Evolutionary conservation across 2,888 invertebrate genomes (phyloP), one percentile per base, ranked within the genome.

Genomic region (Eucriotettix oculatus): DNA sequence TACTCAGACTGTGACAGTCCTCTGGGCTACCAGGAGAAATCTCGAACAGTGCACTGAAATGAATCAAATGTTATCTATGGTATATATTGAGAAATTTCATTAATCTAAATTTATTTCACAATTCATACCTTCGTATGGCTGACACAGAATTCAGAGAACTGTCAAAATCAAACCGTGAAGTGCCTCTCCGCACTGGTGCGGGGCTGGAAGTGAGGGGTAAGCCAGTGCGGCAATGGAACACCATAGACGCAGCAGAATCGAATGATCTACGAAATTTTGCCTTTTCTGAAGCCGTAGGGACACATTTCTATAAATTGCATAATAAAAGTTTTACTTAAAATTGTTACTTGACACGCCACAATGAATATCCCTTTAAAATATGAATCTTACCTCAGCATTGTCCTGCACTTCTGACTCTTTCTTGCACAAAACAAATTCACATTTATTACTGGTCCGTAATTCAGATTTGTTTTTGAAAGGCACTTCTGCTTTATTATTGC

Each of bases 191-290:
- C 63, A 89, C 73, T 0, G 92, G 92, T 1, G 91, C 92, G 0
- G 92, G 92, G 71, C 90, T 90, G 48, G 90, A 90, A 0, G 90
- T 89, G 54, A 90, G 74, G 0, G 91, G 91, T 58, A 91, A 75
- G 0, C 90, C 90, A 14, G 89, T 90, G 67, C 84, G 79, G 42
- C 84, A 79, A 71, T 90, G 88, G 72, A 91, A 91, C 66, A 90
- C 85, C 84, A 90, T 86, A 0, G 84, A 86, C 0, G 90, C 85
- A 0, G 90, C 88, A 56, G 84, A 86, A 67, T 85, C 87, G 68
- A 90, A 76, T 42, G 85, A 82, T 70, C 84, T 82, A 10, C 87
- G 76, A 69, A 90, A 89, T 64, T 81, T 78, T 59, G 84, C 85
- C 74, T 86, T 83, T 65, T 87, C 87, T 42, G 79, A 77, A 0